Evolutionary conservation across 2,888 invertebrate genomes (phyloP), one percentile per base, ranked within the genome.

Genomic region (Aricia artaxerxes): DNA sequence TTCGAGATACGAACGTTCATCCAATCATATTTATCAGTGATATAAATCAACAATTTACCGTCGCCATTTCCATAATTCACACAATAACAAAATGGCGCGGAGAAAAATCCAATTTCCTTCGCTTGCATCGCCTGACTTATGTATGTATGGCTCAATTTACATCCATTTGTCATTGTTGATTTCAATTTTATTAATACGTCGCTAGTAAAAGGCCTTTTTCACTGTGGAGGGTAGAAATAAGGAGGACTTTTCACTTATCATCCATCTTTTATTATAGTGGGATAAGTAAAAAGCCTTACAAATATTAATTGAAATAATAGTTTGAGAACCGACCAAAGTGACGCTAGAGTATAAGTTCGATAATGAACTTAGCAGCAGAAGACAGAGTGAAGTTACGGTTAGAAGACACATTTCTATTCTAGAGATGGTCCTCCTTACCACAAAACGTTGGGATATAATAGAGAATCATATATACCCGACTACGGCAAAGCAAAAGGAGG

Each of bases 71-170:
- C 93, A 94, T 93, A 93, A 93, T 93, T 93, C 93, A 93, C 91
- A 90, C 92, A 91, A 91, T 93, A 93, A 93, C 93, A 92, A 93
- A 90, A 93, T 92, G 91, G 86, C 85, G 85, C 85, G 87, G 89
- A 92, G 92, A 93, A 93, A 93, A 93, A 93, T 91, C 92, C 93
- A 93, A 94, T 93, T 94, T 93, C 91, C 93, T 89, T 85, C 84
- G 89, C 89, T 90, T 91, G 90, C 92, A 91, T 91, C 91, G 91
- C 89, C 72, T 79, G 85, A 85, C 69, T 49, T 87, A 88, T 90
- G 86, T 90, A 88, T 85, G 87, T 82, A 85, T 86, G 86, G 84
- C 85, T 84, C 82, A 81, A 87, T 87, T 87, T 90, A 90, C 87
- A 91, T 84, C 88, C 87, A 49, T 69, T 49, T 44, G 49, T 31